Percentiles rank a stretch among this genome's conserved stretches.
These are phyloP conservation scores for Bos taurus DNA, from an alignment of 2,113 vertebrate species.

Conservation along the genomic window DNA sequence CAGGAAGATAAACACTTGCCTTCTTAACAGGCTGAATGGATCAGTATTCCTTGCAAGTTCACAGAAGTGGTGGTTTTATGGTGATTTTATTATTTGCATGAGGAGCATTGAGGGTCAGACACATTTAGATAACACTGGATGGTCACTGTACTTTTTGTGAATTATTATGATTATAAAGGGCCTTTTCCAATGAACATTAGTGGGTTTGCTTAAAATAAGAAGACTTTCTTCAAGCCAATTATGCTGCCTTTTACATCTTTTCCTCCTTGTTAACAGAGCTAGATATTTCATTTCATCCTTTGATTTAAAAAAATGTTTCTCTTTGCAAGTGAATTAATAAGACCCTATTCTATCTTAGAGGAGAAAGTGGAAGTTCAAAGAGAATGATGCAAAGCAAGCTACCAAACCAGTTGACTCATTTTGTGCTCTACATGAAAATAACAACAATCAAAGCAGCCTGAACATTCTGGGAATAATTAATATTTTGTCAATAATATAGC, in stretches of 20 bases:
- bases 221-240: neutral
- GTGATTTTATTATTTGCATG: neutral
- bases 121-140: neutral
- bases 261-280: neutral
- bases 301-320: neutral
- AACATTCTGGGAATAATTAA: constrained; percentile 18
- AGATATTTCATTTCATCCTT: constrained; percentile 14
- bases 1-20: constrained; percentile 4
- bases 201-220: constrained; percentile 24
- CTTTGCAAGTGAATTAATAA: constrained; percentile 33
- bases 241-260: constrained; percentile 21
- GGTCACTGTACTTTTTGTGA: neutral
- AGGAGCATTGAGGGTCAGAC: neutral
- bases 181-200: neutral
- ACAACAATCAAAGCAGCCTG: neutral
- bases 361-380: constrained; percentile 40
- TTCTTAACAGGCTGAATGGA: neutral
- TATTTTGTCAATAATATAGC: constrained; percentile 8
- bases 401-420: neutral
- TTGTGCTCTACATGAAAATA: neutral
- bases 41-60: neutral
- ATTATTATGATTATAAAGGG: neutral
- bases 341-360: neutral
- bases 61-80: neutral
- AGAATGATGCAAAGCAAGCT: neutral